These are phyloP conservation scores for Synanthedon andrenaeformis DNA, from an alignment of 2,888 invertebrate species.

Conservation along the genomic window DNA sequence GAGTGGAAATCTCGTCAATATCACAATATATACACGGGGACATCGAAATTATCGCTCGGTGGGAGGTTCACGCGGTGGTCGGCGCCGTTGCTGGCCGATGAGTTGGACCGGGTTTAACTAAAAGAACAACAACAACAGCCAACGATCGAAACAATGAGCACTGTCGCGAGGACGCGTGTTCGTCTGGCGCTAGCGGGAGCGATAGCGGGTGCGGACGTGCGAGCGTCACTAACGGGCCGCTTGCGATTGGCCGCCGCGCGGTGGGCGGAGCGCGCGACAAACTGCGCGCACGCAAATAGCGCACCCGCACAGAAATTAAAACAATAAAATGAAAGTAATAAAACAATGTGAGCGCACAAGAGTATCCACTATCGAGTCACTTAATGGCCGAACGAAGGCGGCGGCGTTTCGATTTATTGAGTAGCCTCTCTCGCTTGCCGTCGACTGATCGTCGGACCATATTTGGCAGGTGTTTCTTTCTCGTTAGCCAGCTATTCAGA, in stretches of 20 bases:
- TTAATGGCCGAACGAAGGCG: conserved; percentile 64
- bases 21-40: conserved; percentile 56
- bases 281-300: conserved; percentile 70
- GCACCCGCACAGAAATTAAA: conserved; percentile 69
- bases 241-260: conserved; percentile 50
- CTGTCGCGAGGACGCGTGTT: conserved; percentile 40
- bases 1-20: conserved; percentile 65
- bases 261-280: conserved; percentile 57
- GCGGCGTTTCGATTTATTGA: conserved; percentile 50
- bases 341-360: conserved; percentile 61
- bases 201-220: conserved; percentile 29
- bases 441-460: conserved; percentile 18
- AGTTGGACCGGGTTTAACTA: conserved; percentile 50
- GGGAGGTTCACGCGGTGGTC: conserved; percentile 45
- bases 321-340: conserved; percentile 69
- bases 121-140: conserved; percentile 64
- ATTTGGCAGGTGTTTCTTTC: conserved; percentile 15
- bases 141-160: conserved; percentile 63
- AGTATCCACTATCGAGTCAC: conserved; percentile 57
- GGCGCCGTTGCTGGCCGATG: conserved; percentile 17
- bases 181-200: conserved; percentile 19
- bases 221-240: conserved; percentile 32
- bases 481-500: background rate
- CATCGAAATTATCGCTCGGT: conserved; percentile 66
- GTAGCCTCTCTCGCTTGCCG: conserved; percentile 23